Evolutionary conservation across 2,888 invertebrate genomes (phyloP), one percentile per base, ranked within the genome.

Genomic region (Hirtodrosophila histrioides): DNA sequence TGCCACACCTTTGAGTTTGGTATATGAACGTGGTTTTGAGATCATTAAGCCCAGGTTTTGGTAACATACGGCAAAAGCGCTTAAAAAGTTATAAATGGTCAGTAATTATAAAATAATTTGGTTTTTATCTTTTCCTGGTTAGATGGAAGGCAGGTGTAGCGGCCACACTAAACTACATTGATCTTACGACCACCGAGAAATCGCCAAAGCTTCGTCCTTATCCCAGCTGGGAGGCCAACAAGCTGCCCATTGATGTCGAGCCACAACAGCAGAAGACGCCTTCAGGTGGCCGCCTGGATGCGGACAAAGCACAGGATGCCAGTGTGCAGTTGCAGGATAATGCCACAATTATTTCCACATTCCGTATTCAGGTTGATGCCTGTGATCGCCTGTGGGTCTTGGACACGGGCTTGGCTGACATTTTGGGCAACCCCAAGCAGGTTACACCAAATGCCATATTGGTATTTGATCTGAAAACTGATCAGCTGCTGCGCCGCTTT

Each of bases 381-480:
- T 97, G 97, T 82, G 96, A 96, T 89, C 93, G 97, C 43, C 93
- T 97, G 7, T 97, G 97, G 96, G 95, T 96, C 4, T 93, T 97
- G 91, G 96, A 97, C 88, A 94, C 95, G 0, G 97, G 83, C 4
- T 91, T 96, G 36, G 94, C 95, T 40, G 95, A 96, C 88, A 95
- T 96, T 90, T 92, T 94, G 50, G 96, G 96, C n/a, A 89, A 91
- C 29, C 92, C 93, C 36, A 94, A 94, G 74, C 95, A 93, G 92
- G 93, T 93, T 12, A 92, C 93, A 1, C 94, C 94, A 2, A 94
- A 94, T 6, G 93, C 95, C 0, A 92, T 96, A 41, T 93, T 94
- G 2, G 83, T 91, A 3, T 95, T 94, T 79, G 96, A 96, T 87
- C 92, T 97, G 58, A 95, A 95, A 69, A 96, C 95, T 0, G 95